These are phyloP conservation scores for Epistrophella euchroma DNA, from an alignment of 2,888 invertebrate species.

Conservation along the genomic window DNA sequence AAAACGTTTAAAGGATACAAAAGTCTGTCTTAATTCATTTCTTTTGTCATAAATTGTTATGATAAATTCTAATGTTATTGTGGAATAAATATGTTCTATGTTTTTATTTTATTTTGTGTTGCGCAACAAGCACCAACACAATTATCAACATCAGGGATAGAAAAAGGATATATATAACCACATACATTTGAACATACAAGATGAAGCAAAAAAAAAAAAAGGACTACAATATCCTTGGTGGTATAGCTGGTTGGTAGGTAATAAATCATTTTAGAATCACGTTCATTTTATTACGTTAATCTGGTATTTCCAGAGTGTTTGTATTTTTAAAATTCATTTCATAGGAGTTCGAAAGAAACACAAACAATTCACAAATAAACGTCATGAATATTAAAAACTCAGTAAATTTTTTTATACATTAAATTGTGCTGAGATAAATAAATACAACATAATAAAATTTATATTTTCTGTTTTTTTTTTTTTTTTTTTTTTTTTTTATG, in stretches of 20 bases:
- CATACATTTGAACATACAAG: neutral
- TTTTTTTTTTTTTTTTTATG: neutral
- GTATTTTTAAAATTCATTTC: neutral
- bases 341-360: neutral
- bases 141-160: neutral
- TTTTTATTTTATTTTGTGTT: neutral
- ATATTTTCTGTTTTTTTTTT: neutral
- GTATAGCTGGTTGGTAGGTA: neutral
- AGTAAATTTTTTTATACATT: neutral
- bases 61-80: constrained; percentile 2
- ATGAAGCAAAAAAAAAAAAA: neutral
- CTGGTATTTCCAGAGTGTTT: neutral
- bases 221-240: neutral
- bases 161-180: neutral
- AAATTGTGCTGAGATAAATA: neutral
- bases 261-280: constrained; percentile 28
- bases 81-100: neutral
- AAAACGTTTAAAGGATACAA: neutral
- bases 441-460: neutral
- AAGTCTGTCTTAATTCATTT: neutral
- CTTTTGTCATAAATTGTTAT: constrained; percentile 1
- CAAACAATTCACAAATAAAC: neutral
- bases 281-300: constrained; percentile 29
- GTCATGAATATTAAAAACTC: constrained; percentile 18
- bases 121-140: constrained; percentile 19